Base-by-base conservation (phyloP, 2,113 vertebrate genomes). In the Oostethus manadensis region DNA sequence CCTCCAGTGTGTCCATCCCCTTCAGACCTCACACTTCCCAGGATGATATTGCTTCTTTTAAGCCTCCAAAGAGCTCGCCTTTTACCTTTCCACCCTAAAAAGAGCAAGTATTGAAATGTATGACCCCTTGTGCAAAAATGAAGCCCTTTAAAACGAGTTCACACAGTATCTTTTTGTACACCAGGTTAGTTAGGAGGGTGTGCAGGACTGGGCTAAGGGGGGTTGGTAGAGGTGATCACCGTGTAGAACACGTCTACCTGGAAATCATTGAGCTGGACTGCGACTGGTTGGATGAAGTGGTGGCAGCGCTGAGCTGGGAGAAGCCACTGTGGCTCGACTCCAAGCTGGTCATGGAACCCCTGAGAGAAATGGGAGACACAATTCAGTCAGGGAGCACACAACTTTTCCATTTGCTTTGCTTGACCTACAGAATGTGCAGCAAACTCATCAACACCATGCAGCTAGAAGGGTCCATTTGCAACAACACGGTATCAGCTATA, bases 261-360 rank as follows among this genome's bases (percentile, higher is more conserved):
- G 96, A 98, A 86, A 97, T 89, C 93, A 95, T 93, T 75, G 96
- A 98, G 90, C 95, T 95, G 88, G 92, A 93, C 73, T 96, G 93
- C 0, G 96, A 98, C 75, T 98, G 94, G 90, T 85, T 93, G 70
- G 96, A 98, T 54, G 93, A 91, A 63, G 94, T 96, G 84, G 96
- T 98, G 86, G 91, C 90, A 17, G 94, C 94, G 15, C 96, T 98
- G 86, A 99, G 94, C 91, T 97, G 95, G 13, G 96, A 99, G 82
- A 99, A 99, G 38, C 95, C 96, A 9, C 96, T 98, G 92, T 98
- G 96, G 88, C 96, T 98, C 50, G 95, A 98, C 88, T 98, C 96
- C 86, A 98, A 86, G 81, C 96, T 98, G 85, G 92, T 98, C 95
- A 98, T 98, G 3, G 96, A 99, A 43, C 95, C 95, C 88, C 96